Evolutionary conservation across 2,113 vertebrate genomes (phyloP).

Genomic region (Petroica traversi): DNA sequence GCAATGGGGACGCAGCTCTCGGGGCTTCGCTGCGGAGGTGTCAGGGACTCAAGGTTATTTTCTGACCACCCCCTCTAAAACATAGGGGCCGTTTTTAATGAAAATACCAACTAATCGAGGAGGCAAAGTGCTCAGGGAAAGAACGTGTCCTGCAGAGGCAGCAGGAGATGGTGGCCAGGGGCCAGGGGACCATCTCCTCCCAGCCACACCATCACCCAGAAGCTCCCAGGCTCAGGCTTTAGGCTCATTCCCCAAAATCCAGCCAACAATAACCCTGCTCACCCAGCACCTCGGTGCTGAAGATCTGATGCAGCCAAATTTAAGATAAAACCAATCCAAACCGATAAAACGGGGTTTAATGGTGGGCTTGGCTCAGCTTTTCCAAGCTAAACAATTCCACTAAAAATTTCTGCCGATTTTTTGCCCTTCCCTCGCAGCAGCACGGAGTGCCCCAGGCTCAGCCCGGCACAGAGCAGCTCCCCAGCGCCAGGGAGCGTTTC

Average conservation of each 20-base stretch:
- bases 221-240: fast-evolving
- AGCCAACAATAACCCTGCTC: fast-evolving
- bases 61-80: fast-evolving
- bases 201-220: not conserved
- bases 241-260: not conserved
- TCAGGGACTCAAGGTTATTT: not conserved
- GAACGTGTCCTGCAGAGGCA: not conserved
- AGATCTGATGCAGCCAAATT: fast-evolving
- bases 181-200: not conserved
- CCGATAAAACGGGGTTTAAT: no score
- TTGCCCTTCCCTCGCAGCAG: fast-evolving
- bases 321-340: not conserved
- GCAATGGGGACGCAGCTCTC: not conserved
- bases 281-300: fast-evolving
- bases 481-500: fast-evolving
- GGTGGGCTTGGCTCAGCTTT: not conserved
- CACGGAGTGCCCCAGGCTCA: fast-evolving
- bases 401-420: not conserved
- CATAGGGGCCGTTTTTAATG: fast-evolving
- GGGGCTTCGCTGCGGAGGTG: not conserved
- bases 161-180: not conserved
- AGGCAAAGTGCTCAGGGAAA: not conserved
- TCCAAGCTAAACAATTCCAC: not conserved
- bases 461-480: not conserved
- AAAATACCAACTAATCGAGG: fast-evolving